These are phyloP conservation scores for Hedya salicella DNA, from an alignment of 2,888 invertebrate species.

Conservation along the genomic window DNA sequence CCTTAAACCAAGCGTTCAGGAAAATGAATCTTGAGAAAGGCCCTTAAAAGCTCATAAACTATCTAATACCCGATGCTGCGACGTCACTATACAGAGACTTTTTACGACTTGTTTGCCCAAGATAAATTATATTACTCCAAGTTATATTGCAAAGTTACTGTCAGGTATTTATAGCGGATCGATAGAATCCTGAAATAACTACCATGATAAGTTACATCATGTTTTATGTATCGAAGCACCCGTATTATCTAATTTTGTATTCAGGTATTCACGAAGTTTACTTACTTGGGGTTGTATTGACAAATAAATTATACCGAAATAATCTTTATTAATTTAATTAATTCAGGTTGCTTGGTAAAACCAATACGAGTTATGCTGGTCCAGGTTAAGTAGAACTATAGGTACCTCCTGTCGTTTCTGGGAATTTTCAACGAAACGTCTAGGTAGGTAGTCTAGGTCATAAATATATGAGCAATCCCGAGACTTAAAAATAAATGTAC, in stretches of 20 bases:
- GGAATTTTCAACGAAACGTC: no score
- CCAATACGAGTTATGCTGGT: no score
- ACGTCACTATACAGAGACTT: constrained; percentile 19
- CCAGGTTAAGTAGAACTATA: no score
- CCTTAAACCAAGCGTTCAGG: no score
- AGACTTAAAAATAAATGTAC: no score
- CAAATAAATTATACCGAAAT: neutral
- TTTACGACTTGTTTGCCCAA: constrained; percentile 40
- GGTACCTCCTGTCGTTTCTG: no score
- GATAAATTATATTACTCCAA: constrained; percentile 23
- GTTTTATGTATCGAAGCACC: neutral
- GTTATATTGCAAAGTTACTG: constrained; percentile 30
- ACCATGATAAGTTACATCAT: constrained; percentile 1
- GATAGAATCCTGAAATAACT: constrained; percentile 1
- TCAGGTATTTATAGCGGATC: constrained; percentile 35
- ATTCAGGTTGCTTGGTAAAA: no score
- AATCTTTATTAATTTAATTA: no score
- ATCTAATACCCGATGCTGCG: neutral
- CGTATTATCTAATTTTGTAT: constrained; percentile 4
- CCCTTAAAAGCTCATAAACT: neutral
- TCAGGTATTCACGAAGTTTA: constrained; percentile 6
- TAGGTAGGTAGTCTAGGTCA: no score
- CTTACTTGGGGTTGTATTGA: neutral
- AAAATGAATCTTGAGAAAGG: no score
- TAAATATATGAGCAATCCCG: no score